These are phyloP conservation scores for Spilarctia lutea DNA, from an alignment of 2,888 invertebrate genomes.

Conservation along the genomic window DNA sequence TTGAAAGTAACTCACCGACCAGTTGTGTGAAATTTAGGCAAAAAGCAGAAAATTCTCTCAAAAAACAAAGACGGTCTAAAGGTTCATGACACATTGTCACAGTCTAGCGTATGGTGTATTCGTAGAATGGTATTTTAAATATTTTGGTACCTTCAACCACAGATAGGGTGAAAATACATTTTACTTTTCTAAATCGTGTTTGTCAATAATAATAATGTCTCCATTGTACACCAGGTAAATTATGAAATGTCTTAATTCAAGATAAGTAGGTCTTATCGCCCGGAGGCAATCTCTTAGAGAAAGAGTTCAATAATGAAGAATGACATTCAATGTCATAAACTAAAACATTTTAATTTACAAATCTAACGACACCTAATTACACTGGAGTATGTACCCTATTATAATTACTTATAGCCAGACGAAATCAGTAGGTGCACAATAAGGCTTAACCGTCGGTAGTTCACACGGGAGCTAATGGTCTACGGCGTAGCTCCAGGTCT, in stretches of 20 bases:
- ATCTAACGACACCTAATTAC: neutral
- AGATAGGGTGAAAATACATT: neutral
- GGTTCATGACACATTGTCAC: neutral
- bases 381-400: conserved; percentile 1
- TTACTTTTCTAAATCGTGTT: neutral
- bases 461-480: conserved; percentile 61
- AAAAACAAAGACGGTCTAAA: neutral
- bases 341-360: neutral
- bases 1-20: neutral
- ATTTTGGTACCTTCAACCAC: neutral
- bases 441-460: conserved; percentile 48
- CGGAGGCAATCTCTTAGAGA: too few relatives aligned
- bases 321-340: neutral
- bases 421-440: conserved; percentile 44
- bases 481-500: conserved; percentile 83
- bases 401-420: conserved; percentile 20
- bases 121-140: neutral
- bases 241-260: too few relatives aligned
- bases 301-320: neutral
- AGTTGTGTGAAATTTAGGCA: neutral
- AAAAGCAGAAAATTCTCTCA: neutral
- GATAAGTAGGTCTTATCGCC: too few relatives aligned
- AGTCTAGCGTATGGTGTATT: neutral
- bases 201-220: neutral
- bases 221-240: too few relatives aligned